Evolutionary conservation across 2,113 vertebrate species (phyloP), one percentile per base, ranked within the genome.

Genomic region (Eurypyga helias): DNA sequence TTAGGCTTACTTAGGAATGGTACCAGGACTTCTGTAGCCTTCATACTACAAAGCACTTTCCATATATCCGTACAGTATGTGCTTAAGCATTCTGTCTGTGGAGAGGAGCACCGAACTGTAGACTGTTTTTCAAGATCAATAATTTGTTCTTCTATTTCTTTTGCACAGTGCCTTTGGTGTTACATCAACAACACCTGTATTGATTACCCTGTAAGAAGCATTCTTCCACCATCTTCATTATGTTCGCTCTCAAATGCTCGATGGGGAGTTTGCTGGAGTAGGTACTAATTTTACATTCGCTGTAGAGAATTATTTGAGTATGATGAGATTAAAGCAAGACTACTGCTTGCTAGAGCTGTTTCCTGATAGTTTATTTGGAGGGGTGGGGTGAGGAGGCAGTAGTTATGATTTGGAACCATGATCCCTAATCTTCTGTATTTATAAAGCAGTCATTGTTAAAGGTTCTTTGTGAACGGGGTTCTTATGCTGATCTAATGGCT

Each of bases 201-300:
- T 15, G 98, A 99, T 28, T 99, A 99, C 79, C 99, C 99, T 14
- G 98, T 99, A 64, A 98, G 95, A 88, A 98, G 97, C 83, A 43
- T 99, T 89, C 92, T 99, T 48, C 99, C 99, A 20, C 96, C 98
- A 0, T 89, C 98, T 2, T 98, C 98, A 0, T 14, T 99, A 13
- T 99, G 99, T 95, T 84, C 92, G 36, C 92, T 99, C 76, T 97
- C 98, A 55, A 49, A 98, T 83, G 98, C 99, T 72, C 98, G 98
- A n/a, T 99, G 99, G 99, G 99, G 98, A 20, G 96, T 99, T 85
- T 99, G 99, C 84, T 99, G 98, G 98, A 77, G 99, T 99, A 96
- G 97, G 99, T 98, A 71, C n/a, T 90, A 80, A 75, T 90, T 94
- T 75, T 73, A 16, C 23, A 90, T 92, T 45, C 79, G 24, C 14